These are phyloP conservation scores for Tachuris rubrigastra DNA, from an alignment of 2,113 vertebrate genomes.

Conservation along the genomic window DNA sequence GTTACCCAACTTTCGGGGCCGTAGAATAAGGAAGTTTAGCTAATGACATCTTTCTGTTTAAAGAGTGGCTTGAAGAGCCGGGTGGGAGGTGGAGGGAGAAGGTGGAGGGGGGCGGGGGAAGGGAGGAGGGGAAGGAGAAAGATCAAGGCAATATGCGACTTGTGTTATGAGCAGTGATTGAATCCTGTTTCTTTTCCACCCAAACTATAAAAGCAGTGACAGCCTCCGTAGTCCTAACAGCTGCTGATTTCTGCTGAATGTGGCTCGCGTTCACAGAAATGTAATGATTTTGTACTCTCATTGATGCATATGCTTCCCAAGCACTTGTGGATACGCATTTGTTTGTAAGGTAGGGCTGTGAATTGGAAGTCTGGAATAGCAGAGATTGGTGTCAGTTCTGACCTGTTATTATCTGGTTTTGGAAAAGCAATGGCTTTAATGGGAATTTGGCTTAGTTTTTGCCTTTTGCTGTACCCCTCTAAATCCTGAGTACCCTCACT, in stretches of 20 bases:
- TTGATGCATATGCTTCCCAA: not conserved
- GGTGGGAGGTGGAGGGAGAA: not conserved
- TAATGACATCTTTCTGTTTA: slow-evolving; percentile 61
- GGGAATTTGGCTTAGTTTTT: not conserved
- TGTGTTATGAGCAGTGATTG: slow-evolving; percentile 39
- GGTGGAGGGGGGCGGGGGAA: not conserved
- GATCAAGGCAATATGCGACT: slow-evolving; percentile 67
- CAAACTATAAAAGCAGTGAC: slow-evolving; percentile 54
- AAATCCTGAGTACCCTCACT: not conserved
- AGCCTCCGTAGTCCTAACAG: slow-evolving; percentile 37
- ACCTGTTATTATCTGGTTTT: not conserved
- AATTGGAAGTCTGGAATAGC: not conserved
- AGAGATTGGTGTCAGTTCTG: not conserved
- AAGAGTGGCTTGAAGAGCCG: slow-evolving; percentile 50
- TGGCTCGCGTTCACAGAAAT: slow-evolving; percentile 1
- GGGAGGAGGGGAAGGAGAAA: not conserved
- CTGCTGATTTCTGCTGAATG: slow-evolving; percentile 55
- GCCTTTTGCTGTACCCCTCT: not conserved
- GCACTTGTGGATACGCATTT: not conserved
- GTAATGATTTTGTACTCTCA: slow-evolving; percentile 20
- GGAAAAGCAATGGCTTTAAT: not conserved
- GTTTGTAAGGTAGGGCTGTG: not conserved
- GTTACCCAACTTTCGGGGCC: slow-evolving; percentile 33
- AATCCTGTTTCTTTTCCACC: slow-evolving; percentile 58
- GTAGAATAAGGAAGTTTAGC: slow-evolving; percentile 58